Evolutionary conservation across 2,113 vertebrate genomes (phyloP), one percentile per base, ranked within the genome.

Genomic region (Microcebus jonahi): DNA sequence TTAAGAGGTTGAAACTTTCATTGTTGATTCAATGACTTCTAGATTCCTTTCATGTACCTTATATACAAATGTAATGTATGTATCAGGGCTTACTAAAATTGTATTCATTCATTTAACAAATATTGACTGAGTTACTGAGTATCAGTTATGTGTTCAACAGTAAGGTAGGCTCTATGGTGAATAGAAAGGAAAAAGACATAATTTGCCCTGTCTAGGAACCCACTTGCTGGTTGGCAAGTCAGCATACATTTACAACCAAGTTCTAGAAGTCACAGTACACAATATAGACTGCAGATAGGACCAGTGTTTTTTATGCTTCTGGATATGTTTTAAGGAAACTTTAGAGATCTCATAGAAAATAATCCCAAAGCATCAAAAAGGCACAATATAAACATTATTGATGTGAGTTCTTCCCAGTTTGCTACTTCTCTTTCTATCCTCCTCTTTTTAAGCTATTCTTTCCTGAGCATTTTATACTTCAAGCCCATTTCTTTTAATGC

Each of bases 71-170:
- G 27, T 50, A 67, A 65, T 57, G 12, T 25, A 21, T 68, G 7
- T 55, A 63, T 83, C 50, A 45, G 7, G 39, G 42, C 5, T 81
- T 65, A 96, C 86, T 73, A 65, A 89, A 92, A 8, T 85, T 92
- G 53, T 1, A 76, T 5, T 94, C 13, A 27, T 84, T 91, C 36
- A 76, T 77, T 96, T 75, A 81, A 67, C 17, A 92, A 97, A 75
- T 76, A 61, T 23, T 48, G 42, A 73, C 79, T 27, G 67, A 79
- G 27, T 89, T 79, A 45, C 42, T 73, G 63, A 50, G 12, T 84
- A 42, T 63, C 25, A 86, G 0, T 73, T 79, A 48, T 70, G 9
- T 94, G 18, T 83, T 94, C 48, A 65, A 61, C n/a, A 57, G 13
- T 73, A 27, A 21, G 13, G 6, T 82, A 15, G 6, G 57, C 25